Conservation (phyloP, 2,113 vertebrate genomes). For the Scomber scombrus region DNA sequence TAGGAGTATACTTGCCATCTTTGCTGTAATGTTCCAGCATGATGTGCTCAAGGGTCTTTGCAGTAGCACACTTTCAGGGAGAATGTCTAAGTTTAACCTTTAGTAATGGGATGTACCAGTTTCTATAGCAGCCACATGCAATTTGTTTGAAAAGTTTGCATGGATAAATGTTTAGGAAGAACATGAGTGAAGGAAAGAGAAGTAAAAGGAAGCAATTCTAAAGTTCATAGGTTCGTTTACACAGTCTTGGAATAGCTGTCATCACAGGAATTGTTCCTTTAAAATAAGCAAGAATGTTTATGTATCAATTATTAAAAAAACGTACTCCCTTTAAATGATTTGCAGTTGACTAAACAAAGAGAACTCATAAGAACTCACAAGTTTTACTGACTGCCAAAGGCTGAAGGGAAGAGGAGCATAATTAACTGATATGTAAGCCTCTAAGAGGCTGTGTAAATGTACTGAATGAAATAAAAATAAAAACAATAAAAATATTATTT, state of each 20-base stretch:
- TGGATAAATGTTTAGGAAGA: slow-evolving; percentile 19
- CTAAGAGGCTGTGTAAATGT: neutral
- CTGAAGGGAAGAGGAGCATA: neutral
- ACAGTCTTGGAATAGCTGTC: neutral
- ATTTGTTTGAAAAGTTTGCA: slow-evolving; percentile 16
- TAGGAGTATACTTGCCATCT: slow-evolving; percentile 4
- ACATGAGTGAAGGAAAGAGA: slow-evolving; percentile 3
- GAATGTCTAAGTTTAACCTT: slow-evolving; percentile 1
- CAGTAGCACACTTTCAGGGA: neutral
- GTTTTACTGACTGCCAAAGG: neutral
- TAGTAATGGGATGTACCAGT: slow-evolving; percentile 5
- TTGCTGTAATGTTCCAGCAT: slow-evolving; percentile 41
- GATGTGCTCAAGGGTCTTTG: slow-evolving; percentile 18
- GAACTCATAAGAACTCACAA: neutral
- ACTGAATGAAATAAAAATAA: slow-evolving; percentile 2
- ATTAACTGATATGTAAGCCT: neutral
- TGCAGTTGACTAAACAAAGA: slow-evolving; percentile 4
- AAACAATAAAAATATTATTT: slow-evolving; percentile 21
- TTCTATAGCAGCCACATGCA: slow-evolving; percentile 54
- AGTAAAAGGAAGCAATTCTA: slow-evolving; percentile 30
- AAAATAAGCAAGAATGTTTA: neutral
- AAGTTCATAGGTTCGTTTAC: slow-evolving; percentile 32
- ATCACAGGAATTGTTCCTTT: neutral
- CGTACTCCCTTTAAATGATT: neutral
- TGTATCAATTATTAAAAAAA: neutral